phyloP scores from a whole-genome alignment of 1,140 invertebrate genomes.

The Drosophila ohnishii region DNA sequence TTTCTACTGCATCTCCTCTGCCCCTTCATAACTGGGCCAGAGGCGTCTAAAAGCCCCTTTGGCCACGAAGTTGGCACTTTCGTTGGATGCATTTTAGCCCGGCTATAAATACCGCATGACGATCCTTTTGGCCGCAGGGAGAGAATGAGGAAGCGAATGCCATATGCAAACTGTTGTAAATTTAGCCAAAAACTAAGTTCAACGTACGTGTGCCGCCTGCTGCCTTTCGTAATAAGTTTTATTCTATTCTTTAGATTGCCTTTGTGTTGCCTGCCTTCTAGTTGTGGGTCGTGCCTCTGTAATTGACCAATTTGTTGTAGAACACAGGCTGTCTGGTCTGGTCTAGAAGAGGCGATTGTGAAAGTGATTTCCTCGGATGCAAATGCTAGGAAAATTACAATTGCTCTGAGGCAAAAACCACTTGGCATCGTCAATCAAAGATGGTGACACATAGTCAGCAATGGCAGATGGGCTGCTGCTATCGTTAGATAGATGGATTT shows the following conservation, averaged over 20 bases:
- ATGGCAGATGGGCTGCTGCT: slow-evolving; percentile 32
- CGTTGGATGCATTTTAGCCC: slow-evolving; percentile 34
- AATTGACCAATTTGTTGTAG: slow-evolving; percentile 70
- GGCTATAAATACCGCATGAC: slow-evolving; percentile 65
- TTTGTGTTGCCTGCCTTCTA: slow-evolving; percentile 17
- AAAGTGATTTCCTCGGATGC: slow-evolving; percentile 62
- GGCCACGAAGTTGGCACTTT: slow-evolving; percentile 28
- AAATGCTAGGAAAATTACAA: slow-evolving; percentile 11
- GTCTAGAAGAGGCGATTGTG: slow-evolving; percentile 52
- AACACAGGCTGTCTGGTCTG: slow-evolving; percentile 30
- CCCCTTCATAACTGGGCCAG: slow-evolving; percentile 65
- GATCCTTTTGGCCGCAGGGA: slow-evolving; percentile 24
- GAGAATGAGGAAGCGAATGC: slow-evolving; percentile 76
- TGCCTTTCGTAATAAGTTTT: slow-evolving; percentile 21
- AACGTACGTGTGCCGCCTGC: slow-evolving; percentile 60
- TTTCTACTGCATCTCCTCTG: slow-evolving; percentile 8
- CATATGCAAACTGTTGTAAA: slow-evolving; percentile 64
- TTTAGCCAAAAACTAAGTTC: slow-evolving; percentile 75
- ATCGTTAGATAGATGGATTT: slow-evolving; percentile 11
- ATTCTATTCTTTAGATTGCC: slow-evolving; percentile 30
- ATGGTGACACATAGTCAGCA: slow-evolving; percentile 8
- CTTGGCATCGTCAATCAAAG: slow-evolving; percentile 77
- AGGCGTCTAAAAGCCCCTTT: slow-evolving; percentile 22
- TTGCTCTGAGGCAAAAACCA: slow-evolving; percentile 38
- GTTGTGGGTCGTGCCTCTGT: slow-evolving; percentile 53